A percentile compares a stretch with the other conserved stretches of the same genome.
phyloP scores from a whole-genome alignment of 2,113 vertebrate species.

The Oreochromis tanganicae region DNA sequence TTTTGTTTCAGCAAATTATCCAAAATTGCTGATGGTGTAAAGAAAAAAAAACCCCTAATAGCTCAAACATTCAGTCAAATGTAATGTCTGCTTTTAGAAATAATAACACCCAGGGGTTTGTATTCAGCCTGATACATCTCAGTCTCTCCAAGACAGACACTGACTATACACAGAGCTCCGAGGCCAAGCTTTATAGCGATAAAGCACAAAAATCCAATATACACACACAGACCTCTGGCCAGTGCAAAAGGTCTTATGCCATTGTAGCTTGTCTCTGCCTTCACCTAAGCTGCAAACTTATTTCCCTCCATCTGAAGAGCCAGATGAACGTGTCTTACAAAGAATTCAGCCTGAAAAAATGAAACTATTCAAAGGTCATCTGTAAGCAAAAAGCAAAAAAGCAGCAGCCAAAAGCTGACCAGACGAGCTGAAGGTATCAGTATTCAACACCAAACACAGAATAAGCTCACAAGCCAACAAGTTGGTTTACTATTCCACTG shows the following conservation, averaged over 20 bases:
- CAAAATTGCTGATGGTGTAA: background rate
- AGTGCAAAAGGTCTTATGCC: slow-evolving; percentile 5
- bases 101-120: background rate
- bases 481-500: slow-evolving; percentile 16
- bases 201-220: background rate
- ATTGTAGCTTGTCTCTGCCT: background rate
- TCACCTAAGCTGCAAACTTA: background rate
- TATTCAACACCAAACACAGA: background rate
- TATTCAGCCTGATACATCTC: slow-evolving; percentile 21
- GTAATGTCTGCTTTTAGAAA: background rate
- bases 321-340: background rate
- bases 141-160: slow-evolving; percentile 6
- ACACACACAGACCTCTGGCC: background rate
- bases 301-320: background rate
- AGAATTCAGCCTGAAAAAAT: background rate
- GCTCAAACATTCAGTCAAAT: background rate
- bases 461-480: slow-evolving; percentile 5
- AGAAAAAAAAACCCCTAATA: background rate
- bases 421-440: background rate
- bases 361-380: slow-evolving; percentile 13
- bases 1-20: slow-evolving; percentile 3
- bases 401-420: background rate
- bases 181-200: slow-evolving; percentile 4
- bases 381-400: background rate
- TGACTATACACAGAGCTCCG: background rate